phyloP scores from a whole-genome alignment of 1,140 invertebrate species.

The Ceratosolen solmsi region DNA sequence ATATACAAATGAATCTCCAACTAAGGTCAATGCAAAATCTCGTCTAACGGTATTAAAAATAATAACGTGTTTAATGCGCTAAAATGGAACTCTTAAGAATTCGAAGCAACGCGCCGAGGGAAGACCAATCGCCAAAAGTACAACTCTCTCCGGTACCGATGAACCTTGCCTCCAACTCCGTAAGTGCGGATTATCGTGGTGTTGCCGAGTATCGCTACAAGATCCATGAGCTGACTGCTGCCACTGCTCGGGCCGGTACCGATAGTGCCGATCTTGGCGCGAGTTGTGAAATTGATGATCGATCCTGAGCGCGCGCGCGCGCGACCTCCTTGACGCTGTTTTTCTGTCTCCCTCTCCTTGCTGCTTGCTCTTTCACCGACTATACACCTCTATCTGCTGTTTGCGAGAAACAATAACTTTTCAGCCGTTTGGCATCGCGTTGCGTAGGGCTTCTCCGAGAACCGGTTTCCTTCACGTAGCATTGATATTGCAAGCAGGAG shows the following conservation, averaged over 20 bases:
- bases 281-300: conserved; percentile 53
- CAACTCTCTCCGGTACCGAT: neutral
- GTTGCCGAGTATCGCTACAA: neutral
- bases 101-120: conserved; percentile 32
- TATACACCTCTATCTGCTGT: neutral
- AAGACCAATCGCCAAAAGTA: conserved; percentile 10
- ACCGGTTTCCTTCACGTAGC: conserved; percentile 47
- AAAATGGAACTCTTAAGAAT: neutral
- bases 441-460: conserved; percentile 47
- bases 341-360: neutral
- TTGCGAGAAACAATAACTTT: conserved; percentile 44
- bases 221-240: conserved; percentile 23
- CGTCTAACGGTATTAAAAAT: neutral
- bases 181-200: neutral
- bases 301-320: conserved; percentile 18
- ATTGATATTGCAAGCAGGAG: conserved; percentile 44
- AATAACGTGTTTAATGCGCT: neutral
- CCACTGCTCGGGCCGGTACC: conserved; percentile 12
- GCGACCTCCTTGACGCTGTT: conserved; percentile 40
- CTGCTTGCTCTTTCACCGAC: neutral
- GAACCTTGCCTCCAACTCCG: neutral
- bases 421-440: neutral
- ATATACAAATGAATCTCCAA: neutral
- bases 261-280: conserved; percentile 37
- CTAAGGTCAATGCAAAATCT: neutral